Base-by-base conservation (phyloP, 2,888 invertebrate genomes). In the Meloe dianella region DNA sequence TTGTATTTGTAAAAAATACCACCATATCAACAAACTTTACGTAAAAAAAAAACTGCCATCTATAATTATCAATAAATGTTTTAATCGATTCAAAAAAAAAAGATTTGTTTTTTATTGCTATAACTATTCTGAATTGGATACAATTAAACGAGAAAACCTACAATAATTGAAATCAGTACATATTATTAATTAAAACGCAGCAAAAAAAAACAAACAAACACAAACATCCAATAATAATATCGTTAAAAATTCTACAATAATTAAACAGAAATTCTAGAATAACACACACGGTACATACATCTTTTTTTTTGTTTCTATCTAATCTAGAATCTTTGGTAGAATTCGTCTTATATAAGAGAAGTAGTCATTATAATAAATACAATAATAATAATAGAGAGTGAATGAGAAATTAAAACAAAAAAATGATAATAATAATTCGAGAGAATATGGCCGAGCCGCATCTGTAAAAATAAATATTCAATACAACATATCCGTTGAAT, bases 401-500 rank as follows among this genome's bases (percentile, higher is more conserved):
- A 32, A 32, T 32, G 32, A 32, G 32, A 32, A 32, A 32, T n/a
- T n/a, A n/a, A n/a, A n/a, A n/a, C n/a, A n/a, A n/a, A n/a, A n/a
- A n/a, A n/a, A n/a, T n/a, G n/a, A n/a, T n/a, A n/a, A n/a, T n/a
- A n/a, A 10, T 32, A 38, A 38, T 38, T 38, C 38, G n/a, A n/a
- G 38, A 38, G 38, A 22, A 51, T 51, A 51, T 51, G 51, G 17
- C 51, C n/a, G n/a, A n/a, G n/a, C n/a, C n/a, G n/a, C n/a, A n/a
- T n/a, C n/a, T n/a, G n/a, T n/a, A n/a, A n/a, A n/a, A n/a, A n/a
- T n/a, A n/a, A n/a, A n/a, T n/a, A n/a, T n/a, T n/a, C n/a, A n/a
- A n/a, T n/a, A n/a, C n/a, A n/a, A n/a, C n/a, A n/a, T n/a, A n/a
- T n/a, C n/a, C n/a, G n/a, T n/a, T n/a, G n/a, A n/a, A n/a, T n/a